Conservation (phyloP, 2,113 vertebrate genomes). For the Fregata magnificens region DNA sequence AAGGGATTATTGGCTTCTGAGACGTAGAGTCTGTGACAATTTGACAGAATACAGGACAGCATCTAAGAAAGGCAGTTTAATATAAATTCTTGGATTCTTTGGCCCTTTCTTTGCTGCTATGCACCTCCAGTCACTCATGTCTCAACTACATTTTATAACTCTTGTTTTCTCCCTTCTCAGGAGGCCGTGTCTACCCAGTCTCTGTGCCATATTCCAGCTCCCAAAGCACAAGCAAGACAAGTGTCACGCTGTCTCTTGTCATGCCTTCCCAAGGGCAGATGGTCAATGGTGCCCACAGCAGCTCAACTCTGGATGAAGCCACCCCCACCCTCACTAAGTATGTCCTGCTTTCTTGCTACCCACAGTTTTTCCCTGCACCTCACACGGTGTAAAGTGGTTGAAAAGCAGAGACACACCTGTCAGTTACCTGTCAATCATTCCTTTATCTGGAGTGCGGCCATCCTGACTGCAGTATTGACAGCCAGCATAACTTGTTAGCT, state of each 20-base stretch:
- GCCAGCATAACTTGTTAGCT: background rate
- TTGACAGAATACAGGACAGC: background rate
- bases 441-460: background rate
- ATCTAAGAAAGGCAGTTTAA: background rate
- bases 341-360: background rate
- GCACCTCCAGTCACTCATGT: background rate
- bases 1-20: background rate
- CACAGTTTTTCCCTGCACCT: background rate
- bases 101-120: background rate
- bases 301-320: slow-evolving; percentile 91
- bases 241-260: slow-evolving; percentile 94
- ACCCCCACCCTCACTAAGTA: slow-evolving; percentile 89
- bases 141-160: background rate
- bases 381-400: background rate
- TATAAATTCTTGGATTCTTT: background rate
- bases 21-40: background rate
- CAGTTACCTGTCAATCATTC: background rate
- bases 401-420: background rate
- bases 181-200: slow-evolving; percentile 93
- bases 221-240: slow-evolving; percentile 98
- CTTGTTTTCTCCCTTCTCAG: slow-evolving; percentile 59
- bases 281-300: slow-evolving; percentile 94
- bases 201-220: slow-evolving; percentile 95
- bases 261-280: slow-evolving; percentile 96
- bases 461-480: background rate